Conservation (phyloP, 2,797 vertebrate species). For the Manis pentadactyla region DNA sequence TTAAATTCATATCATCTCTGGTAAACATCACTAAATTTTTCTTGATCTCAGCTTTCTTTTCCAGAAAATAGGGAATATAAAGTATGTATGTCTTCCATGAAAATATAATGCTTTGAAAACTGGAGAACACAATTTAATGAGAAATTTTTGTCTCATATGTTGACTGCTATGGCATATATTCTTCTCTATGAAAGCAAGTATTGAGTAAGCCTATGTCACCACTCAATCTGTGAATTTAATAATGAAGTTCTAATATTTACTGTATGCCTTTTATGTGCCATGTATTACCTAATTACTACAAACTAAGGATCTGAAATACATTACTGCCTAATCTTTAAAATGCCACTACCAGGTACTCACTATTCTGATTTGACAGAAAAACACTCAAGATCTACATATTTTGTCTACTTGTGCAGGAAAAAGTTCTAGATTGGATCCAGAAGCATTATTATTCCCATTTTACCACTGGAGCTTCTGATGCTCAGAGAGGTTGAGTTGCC, state of each 20-base stretch:
- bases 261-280: background rate
- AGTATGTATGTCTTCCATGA: background rate
- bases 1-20: background rate
- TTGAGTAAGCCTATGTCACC: background rate
- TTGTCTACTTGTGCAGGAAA: background rate
- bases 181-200: slow-evolving; percentile 20
- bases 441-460: background rate
- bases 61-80: background rate
- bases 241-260: background rate
- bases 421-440: background rate
- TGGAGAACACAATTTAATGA: background rate
- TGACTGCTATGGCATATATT: background rate
- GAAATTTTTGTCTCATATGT: background rate
- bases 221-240: background rate
- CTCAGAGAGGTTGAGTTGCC: background rate
- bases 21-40: background rate
- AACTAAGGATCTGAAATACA: background rate
- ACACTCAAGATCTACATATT: background rate
- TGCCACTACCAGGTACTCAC: background rate
- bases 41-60: background rate
- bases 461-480: slow-evolving; percentile 23
- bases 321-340: background rate
- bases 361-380: background rate
- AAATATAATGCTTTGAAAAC: slow-evolving; percentile 26
- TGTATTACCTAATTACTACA: background rate